phyloP scores from a whole-genome alignment of 2,113 vertebrate species.

The Xenopus borealis region DNA sequence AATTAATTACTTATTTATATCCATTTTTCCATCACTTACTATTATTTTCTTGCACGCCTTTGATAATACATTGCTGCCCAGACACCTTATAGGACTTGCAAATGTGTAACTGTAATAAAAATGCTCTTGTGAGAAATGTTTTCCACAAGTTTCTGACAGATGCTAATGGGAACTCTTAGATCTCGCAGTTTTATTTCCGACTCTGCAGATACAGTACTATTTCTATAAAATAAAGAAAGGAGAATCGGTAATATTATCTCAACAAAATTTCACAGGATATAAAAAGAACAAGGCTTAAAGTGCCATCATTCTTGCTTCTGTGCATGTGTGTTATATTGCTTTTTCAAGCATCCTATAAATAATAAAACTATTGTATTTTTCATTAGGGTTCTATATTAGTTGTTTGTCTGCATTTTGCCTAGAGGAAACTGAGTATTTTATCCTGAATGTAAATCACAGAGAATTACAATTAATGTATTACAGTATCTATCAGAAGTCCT shows the following conservation, averaged over 20 bases:
- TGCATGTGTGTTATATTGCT: neutral
- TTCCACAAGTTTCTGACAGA: conserved; percentile 3
- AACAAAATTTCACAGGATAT: neutral
- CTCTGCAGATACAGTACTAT: too few relatives aligned
- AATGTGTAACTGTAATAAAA: conserved; percentile 1
- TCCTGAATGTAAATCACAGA: too few relatives aligned
- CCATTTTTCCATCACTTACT: neutral
- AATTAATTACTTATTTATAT: neutral
- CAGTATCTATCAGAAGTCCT: too few relatives aligned
- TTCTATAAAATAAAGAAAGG: neutral
- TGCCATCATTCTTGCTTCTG: neutral
- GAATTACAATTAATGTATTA: too few relatives aligned
- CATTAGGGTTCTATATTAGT: too few relatives aligned
- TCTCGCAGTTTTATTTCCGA: neutral
- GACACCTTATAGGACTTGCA: conserved; percentile 1
- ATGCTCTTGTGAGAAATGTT: neutral
- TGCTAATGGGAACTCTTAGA: neutral
- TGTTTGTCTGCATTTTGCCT: too few relatives aligned
- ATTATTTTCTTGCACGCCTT: neutral
- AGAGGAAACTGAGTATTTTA: too few relatives aligned
- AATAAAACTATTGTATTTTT: too few relatives aligned
- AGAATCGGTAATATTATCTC: neutral
- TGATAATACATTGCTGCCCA: neutral
- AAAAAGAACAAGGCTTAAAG: neutral
- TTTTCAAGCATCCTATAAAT: too few relatives aligned